These are phyloP conservation scores for Julus scanicus DNA, from an alignment of 2,888 invertebrate species.

Conservation along the genomic window DNA sequence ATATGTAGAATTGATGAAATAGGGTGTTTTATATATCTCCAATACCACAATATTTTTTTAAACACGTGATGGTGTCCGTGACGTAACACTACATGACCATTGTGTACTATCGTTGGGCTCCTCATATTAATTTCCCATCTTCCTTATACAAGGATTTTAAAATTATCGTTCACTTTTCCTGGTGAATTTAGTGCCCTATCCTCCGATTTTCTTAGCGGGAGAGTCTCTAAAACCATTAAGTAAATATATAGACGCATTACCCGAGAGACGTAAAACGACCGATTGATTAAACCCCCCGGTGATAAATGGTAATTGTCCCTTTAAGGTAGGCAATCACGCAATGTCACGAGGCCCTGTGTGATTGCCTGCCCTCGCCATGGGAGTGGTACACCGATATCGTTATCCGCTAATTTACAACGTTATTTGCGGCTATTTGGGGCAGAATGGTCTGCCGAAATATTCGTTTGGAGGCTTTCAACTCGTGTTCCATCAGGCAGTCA, in stretches of 20 bases:
- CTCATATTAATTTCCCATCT: neutral
- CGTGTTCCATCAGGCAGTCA: no score
- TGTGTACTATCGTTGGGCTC: neutral
- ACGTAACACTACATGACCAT: no score
- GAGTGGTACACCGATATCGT: neutral
- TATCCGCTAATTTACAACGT: constrained; percentile 7
- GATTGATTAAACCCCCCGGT: constrained; percentile 31
- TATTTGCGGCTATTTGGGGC: neutral
- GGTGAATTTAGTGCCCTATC: neutral
- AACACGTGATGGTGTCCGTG: no score
- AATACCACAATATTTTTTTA: no score
- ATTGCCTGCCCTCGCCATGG: neutral
- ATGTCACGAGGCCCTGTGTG: constrained; percentile 5
- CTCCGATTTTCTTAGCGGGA: neutral
- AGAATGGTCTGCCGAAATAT: neutral
- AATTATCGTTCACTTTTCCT: no score
- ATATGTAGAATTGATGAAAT: no score
- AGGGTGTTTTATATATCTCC: no score
- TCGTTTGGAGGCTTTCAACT: neutral
- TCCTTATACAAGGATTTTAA: no score
- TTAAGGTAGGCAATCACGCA: constrained; percentile 29
- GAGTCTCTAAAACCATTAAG: neutral
- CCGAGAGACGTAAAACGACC: constrained; percentile 15
- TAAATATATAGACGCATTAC: constrained; percentile 22
- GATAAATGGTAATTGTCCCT: constrained; percentile 30